Percentiles rank a stretch among this genome's conserved stretches.
phyloP scores from a whole-genome alignment of 2,888 invertebrate species.

The Cantharis nigra region DNA sequence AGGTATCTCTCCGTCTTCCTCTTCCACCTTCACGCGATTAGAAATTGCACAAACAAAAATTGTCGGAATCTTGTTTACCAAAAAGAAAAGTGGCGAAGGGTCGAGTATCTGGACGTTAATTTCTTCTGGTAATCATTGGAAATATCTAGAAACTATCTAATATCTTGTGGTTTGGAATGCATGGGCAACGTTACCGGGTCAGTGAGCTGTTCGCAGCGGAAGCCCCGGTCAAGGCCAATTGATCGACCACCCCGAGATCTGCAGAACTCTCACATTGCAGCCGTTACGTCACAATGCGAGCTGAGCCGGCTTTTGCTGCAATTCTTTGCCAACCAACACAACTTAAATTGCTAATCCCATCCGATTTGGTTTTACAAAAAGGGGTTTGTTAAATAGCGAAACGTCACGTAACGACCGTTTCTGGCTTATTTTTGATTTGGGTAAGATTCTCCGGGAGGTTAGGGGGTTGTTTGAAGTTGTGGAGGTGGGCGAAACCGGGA shows the following conservation, averaged over 20 bases:
- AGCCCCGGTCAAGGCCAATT: conserved; percentile 36
- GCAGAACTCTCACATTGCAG: conserved; percentile 23
- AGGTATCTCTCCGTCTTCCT: background rate
- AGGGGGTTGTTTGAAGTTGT: background rate
- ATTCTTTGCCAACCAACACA: conserved; percentile 9
- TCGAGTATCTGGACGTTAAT: background rate
- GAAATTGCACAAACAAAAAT: background rate
- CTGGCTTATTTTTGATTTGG: too few species aligned
- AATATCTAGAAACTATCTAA: conserved; percentile 12
- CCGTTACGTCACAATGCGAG: conserved; percentile 31
- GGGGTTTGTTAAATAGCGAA: conserved; percentile 1
- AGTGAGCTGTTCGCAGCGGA: conserved; percentile 37
- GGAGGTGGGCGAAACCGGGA: background rate
- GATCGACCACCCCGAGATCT: conserved; percentile 35
- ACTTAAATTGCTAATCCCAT: conserved; percentile 8
- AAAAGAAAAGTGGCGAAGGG: background rate
- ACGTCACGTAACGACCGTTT: background rate
- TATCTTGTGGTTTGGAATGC: conserved; percentile 23
- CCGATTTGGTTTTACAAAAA: conserved; percentile 11
- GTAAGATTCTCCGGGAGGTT: too few species aligned
- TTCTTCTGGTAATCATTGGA: conserved; percentile 1
- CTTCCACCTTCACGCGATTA: background rate
- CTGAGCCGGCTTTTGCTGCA: conserved; percentile 9
- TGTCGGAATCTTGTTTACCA: background rate
- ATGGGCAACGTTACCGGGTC: conserved; percentile 35